Base-by-base conservation (phyloP, 2,797 vertebrate genomes). In the Crenichthys baileyi region DNA sequence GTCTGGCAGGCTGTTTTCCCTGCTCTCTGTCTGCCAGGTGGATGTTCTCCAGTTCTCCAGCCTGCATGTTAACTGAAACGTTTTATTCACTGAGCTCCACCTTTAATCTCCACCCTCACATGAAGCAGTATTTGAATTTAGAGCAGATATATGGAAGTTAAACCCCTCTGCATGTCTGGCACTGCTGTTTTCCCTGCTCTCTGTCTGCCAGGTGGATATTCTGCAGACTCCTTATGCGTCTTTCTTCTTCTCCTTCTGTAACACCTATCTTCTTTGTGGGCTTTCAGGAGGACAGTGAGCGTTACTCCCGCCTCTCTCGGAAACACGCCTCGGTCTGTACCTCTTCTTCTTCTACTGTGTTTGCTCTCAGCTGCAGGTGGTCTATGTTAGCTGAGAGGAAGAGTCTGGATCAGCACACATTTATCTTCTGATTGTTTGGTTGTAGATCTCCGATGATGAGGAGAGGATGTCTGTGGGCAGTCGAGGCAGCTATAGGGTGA, bases 261-360 rank as follows among this genome's bases (percentile, higher is more conserved):
- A 71, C 72, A 39, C 29, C 36, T 87, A 93, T 92, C 77, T 90
- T 65, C 74, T 93, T 86, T 85, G 88, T 74, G 84, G 94, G 93
- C 84, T 88, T 77, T 81, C 94, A 99, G 98, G 98, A 98, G 94
- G 97, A 99, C 94, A 98, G 96, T 86, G 98, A 98, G 92, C 96
- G 95, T 36, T 98, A 96, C 72, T 96, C 97, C 2, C 96, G 94
- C 85, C 96, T 94, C 94, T 92, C 96, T 82, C 91, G 97, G 90
- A 97, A 97, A 91, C 95, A 96, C 89, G 76, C 97, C 2, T 98
- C 97, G 97, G 97, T 99, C 88, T 96, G 97, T 98, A 96, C 90
- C 75, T 79, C 36, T 0, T 77, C 80, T 85, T 2, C 39, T 76
- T 3, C 16, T 8, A 41, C 20, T 29, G 16, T 48, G 7, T 41